These are phyloP conservation scores for Hormaphis cornu DNA, from an alignment of 1,140 invertebrate species.

Conservation along the genomic window DNA sequence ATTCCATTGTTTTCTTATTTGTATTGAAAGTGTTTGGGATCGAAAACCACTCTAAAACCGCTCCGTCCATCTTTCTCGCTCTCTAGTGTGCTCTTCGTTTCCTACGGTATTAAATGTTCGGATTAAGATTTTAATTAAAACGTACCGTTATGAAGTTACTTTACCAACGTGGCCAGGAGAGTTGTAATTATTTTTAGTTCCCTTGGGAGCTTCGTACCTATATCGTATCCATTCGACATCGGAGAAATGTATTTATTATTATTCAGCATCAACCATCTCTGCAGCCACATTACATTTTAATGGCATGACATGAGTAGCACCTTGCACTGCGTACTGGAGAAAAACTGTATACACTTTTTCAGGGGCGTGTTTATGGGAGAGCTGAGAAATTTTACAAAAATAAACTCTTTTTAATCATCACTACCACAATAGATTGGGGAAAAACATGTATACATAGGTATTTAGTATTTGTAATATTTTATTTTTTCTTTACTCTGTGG, in stretches of 20 bases:
- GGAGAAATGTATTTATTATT: background rate
- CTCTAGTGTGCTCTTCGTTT: background rate
- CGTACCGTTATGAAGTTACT: background rate
- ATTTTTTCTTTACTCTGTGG: too few relatives aligned
- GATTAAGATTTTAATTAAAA: constrained; percentile 25
- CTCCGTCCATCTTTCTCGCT: background rate
- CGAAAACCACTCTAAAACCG: background rate
- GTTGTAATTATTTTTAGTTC: constrained; percentile 8
- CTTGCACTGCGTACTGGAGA: too few relatives aligned
- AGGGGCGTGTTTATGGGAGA: too few relatives aligned
- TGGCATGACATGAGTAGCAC: too few relatives aligned
- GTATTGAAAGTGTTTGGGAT: background rate
- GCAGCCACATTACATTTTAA: too few relatives aligned
- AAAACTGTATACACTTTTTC: too few relatives aligned
- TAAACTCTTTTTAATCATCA: too few relatives aligned
- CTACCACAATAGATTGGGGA: too few relatives aligned
- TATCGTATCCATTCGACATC: background rate
- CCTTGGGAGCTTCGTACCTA: background rate
- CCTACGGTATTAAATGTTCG: background rate
- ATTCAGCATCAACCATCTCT: background rate
- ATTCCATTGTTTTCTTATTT: background rate
- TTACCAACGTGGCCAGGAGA: background rate
- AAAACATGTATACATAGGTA: too few relatives aligned
- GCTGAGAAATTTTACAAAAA: too few relatives aligned
- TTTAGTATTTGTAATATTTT: too few relatives aligned